Conservation (phyloP, 1,140 invertebrate species). For the Leptinotarsa texana region DNA sequence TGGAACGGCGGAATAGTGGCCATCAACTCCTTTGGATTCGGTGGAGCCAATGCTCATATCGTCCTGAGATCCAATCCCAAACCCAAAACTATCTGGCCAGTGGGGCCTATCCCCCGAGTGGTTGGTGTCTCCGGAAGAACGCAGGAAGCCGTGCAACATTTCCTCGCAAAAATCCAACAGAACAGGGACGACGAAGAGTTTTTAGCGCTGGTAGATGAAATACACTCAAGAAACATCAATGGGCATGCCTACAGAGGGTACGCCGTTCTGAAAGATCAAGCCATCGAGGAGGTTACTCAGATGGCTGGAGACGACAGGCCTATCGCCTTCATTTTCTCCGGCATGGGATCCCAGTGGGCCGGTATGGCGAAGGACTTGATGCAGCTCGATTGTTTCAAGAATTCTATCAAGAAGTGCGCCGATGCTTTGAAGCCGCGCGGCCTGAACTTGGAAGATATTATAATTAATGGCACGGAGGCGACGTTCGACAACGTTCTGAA, state of each 20-base stretch:
- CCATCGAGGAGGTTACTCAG: conserved; percentile 42
- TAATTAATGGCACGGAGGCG: conserved; percentile 75
- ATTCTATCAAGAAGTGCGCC: conserved; percentile 76
- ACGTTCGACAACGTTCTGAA: conserved; percentile 83
- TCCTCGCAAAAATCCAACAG: conserved; percentile 68
- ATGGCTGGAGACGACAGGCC: conserved; percentile 68
- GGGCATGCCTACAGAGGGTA: conserved; percentile 80
- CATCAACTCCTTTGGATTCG: conserved; percentile 96
- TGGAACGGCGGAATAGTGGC: conserved; percentile 87
- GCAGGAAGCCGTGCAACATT: conserved; percentile 72
- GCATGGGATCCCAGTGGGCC: conserved; percentile 96
- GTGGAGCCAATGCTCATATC: conserved; percentile 93
- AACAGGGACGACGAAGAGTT: conserved; percentile 74
- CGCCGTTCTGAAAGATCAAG: conserved; percentile 64
- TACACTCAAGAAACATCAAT: conserved; percentile 69
- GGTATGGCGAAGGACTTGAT: conserved; percentile 90
- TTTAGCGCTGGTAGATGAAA: conserved; percentile 74
- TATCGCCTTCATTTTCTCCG: conserved; percentile 93
- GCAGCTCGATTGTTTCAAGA: conserved; percentile 76
- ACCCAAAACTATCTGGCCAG: conserved; percentile 64
- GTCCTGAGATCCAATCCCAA: conserved; percentile 81
- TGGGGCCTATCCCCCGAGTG: conserved; percentile 67
- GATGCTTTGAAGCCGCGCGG: conserved; percentile 75
- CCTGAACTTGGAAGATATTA: conserved; percentile 79
- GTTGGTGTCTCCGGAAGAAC: conserved; percentile 83